Evolutionary conservation across 2,888 invertebrate species (phyloP), one percentile per base, ranked within the genome.

Genomic region (Plagodis pulveraria): DNA sequence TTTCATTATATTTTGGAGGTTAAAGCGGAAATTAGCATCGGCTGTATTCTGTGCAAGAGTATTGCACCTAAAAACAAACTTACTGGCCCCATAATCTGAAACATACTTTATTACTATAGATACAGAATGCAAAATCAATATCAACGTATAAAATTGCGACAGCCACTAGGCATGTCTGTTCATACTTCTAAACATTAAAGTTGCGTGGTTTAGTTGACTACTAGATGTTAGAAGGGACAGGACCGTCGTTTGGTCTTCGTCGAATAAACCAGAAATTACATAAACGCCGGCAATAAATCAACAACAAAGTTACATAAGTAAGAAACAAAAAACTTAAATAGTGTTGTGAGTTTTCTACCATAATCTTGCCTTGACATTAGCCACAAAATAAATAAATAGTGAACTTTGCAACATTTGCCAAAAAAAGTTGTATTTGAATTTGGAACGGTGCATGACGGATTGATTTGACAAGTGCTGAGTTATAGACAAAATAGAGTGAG

Each of bases 151-250:
- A 53, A 72, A 77, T 90, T 91, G 87, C 91, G 81, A 91, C 89
- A 90, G 81, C 72, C 75, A 78, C 77, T 78, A 80, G 76, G 69
- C 75, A 75, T 87, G 87, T 85, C 82, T 84, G 82, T 89, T 85
- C 83, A 84, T 89, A 88, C 86, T 89, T 88, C 88, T 84, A 87
- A 87, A 87, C 87, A 84, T 87, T 85, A 86, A 85, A 81, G 80
- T 85, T 83, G 81, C 82, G 80, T 80, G 74, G 84, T 75, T 89
- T 89, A 91, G 91, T 91, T 84, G 83, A 78, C 56, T 56, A 80
- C 80, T 78, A 74, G 83, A 81, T 84, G 84, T 82, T 88, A 86
- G 82, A 84, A 87, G 83, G 85, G 84, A 87, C 84, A 86, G 85
- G 86, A 84, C 78, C 78, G 78, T 78, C 77, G 72, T 74, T 65